Evolutionary conservation across 2,797 vertebrate genomes (phyloP).

Genomic region (Microctenopoma lineatum): DNA sequence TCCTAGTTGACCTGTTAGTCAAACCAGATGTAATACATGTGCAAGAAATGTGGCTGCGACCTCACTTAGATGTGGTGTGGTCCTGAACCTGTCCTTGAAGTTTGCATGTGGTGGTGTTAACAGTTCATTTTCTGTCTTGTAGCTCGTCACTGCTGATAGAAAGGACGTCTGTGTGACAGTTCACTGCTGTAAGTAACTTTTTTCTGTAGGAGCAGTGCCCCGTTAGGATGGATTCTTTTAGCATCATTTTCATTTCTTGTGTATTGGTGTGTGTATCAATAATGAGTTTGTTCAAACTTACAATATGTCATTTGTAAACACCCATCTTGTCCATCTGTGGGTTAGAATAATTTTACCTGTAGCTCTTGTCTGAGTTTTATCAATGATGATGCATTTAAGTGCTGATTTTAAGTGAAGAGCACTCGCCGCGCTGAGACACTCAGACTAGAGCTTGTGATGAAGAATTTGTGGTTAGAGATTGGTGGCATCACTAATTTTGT

Average conservation of each 20-base stretch:
- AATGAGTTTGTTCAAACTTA: no score
- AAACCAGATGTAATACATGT: no score
- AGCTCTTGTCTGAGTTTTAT: constrained; percentile 42
- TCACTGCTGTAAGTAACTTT: background rate
- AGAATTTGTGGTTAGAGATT: fast-evolving
- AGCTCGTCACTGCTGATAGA: no score
- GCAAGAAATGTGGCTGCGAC: no score
- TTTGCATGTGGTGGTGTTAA: background rate
- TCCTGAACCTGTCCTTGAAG: background rate
- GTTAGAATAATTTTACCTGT: background rate
- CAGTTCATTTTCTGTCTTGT: no score
- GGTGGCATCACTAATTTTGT: background rate
- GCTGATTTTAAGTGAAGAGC: constrained; percentile 81
- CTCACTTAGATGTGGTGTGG: no score
- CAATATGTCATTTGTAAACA: no score
- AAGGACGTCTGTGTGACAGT: background rate
- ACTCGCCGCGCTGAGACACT: constrained; percentile 86
- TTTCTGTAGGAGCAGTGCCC: no score
- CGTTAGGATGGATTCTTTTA: no score
- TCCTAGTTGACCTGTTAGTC: no score
- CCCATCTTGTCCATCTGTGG: background rate
- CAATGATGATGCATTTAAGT: constrained; percentile 80
- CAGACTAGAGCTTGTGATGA: background rate
- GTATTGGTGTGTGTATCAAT: no score
- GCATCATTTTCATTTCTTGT: no score